Evolutionary conservation across 2,113 vertebrate species (phyloP), one percentile per base, ranked within the genome.

Genomic region (Carassius carassius): DNA sequence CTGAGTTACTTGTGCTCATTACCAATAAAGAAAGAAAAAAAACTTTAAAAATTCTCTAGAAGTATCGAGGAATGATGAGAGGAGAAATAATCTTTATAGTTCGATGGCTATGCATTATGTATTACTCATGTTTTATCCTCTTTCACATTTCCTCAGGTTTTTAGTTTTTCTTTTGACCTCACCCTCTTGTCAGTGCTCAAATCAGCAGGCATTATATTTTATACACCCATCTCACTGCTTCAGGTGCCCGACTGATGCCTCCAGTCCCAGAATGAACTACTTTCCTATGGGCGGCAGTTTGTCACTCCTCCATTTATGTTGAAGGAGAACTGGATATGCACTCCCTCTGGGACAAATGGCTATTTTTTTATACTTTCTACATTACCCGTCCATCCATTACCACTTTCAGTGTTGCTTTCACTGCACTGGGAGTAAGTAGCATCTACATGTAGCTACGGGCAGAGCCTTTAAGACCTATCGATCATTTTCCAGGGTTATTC

Each of bases 261-360:
- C 80, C 82, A 86, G 90, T 88, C 81, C 78, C 86, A 87, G 90
- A 92, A 94, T 93, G 89, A 92, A 95, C 92, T 93, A 90, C 92
- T 85, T 88, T 90, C 82, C 86, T 17, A 67, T 90, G 88, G 90
- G 35, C 60, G 86, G 75, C 91, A 89, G 94, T 94, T 92, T 90
- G 89, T 94, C 93, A 93, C 89, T 90, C 92, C 89, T 92, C 92
- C 91, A 91, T 93, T 92, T 87, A 88, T 90, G 82, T 58, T 51
- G 67, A 82, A 80, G 80, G 32, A 41, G 81, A 70, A 78, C 10
- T 56, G 44, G 83, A 84, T 85, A 60, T 58, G 70, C 86, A 89
- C 84, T 85, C 85, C 76, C 63, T 78, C 85, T 89, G 82, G 90
- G 81, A 47, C 54, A 84, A 77, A 78, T 88, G 84, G 58, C 86